Conservation (phyloP, 2,888 invertebrate species). For the Chrysomela aeneicollis region DNA sequence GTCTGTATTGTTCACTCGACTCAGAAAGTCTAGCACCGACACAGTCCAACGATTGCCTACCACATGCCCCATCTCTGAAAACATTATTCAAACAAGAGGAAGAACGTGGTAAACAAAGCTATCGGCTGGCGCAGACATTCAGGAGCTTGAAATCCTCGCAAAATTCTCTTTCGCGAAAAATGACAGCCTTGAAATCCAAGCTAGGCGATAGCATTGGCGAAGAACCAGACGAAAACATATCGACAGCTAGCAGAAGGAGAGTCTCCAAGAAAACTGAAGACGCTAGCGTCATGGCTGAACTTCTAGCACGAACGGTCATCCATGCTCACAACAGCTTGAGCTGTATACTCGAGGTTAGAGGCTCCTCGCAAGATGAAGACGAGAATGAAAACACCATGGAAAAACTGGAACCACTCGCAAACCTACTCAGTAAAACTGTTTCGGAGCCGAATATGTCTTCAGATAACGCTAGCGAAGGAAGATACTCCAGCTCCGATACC, state of each 20-base stretch:
- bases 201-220: slow-evolving; percentile 63
- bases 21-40: slow-evolving; percentile 39
- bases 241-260: slow-evolving; percentile 62
- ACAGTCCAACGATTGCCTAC: slow-evolving; percentile 42
- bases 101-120: slow-evolving; percentile 64
- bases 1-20: slow-evolving; percentile 48
- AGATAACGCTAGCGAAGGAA: slow-evolving; percentile 36
- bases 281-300: slow-evolving; percentile 70
- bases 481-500: slow-evolving; percentile 41
- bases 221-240: slow-evolving; percentile 61
- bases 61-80: slow-evolving; percentile 47
- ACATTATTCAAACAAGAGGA: slow-evolving; percentile 67
- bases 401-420: slow-evolving; percentile 41
- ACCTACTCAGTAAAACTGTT: slow-evolving; percentile 45
- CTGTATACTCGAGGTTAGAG: slow-evolving; percentile 67
- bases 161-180: slow-evolving; percentile 69
- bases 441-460: slow-evolving; percentile 42
- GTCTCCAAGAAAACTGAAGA: slow-evolving; percentile 61
- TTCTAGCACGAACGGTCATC: slow-evolving; percentile 72
- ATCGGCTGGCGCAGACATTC: slow-evolving; percentile 66
- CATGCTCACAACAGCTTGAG: slow-evolving; percentile 68
- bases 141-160: slow-evolving; percentile 71
- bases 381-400: slow-evolving; percentile 45
- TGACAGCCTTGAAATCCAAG: slow-evolving; percentile 68
- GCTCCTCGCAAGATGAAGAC: slow-evolving; percentile 61